Base-by-base conservation (phyloP, 2,113 vertebrate species). In the Oncorhynchus gorbuscha region DNA sequence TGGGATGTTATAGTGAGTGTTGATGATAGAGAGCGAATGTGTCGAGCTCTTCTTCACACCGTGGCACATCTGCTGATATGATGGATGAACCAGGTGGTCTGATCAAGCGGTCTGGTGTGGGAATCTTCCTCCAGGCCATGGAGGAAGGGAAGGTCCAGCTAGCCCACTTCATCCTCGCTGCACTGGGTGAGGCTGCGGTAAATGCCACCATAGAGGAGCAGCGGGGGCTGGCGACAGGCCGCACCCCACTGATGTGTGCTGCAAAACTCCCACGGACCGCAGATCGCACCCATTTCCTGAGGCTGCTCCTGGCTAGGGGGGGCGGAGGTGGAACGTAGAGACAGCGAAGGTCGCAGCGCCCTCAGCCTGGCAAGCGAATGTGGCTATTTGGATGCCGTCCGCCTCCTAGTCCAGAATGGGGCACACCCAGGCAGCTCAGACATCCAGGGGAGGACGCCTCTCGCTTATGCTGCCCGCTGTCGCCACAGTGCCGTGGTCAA, bases 391-490 rank as follows among this genome's bases (percentile, higher is more conserved):
- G 79, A 76, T 24, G n/a, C 51, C 5, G 32, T 78, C 7, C 18
- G n/a, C 13, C 75, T 74, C 65, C 74, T 73, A 26, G 69, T 80
- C 7, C 49, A 49, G 59, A 49, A 76, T 13, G 51, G 79, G 9
- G 74, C 73, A 13, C 24, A 76, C 35, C 48, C 64, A 13, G 71
- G 18, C 5, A 28, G 24, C 18, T 20, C 72, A n/a, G 71, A 81
- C 32, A 16, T 4, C 14, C 16, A 28, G 4, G 61, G 61, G 12
- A 20, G 22, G 12, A 30, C 30, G 8, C 18, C 76, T 9, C 26
- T 58, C 5, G 24, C 28, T 6, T 39, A 76, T 20, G 69, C 26
- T 5, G 30, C 55, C 22, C 18, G 48, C 13, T 24, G n/a, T 55
- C 48, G 45, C 22, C 49, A 26, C 49, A 11, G 73, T 58, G 62